These are phyloP conservation scores for Ambastaia sidthimunki DNA, from an alignment of 2,797 vertebrate species.

Conservation along the genomic window DNA sequence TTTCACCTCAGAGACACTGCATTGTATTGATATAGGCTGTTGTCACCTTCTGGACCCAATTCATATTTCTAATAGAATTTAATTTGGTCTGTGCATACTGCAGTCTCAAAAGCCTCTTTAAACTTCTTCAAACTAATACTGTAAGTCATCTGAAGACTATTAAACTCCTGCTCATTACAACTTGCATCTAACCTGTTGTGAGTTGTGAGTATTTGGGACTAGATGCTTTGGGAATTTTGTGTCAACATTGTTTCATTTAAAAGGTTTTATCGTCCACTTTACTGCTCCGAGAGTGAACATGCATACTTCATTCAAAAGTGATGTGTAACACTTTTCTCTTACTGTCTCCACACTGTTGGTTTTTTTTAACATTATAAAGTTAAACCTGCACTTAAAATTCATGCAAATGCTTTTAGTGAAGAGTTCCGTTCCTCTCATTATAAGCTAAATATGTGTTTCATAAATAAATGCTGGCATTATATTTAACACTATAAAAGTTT, in stretches of 20 bases:
- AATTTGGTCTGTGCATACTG: not conserved
- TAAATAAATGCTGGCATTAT: conserved; percentile 43
- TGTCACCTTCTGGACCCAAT: not conserved
- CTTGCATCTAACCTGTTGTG: not conserved
- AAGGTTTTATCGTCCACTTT: not conserved
- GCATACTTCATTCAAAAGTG: conserved; percentile 2
- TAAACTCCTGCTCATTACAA: not conserved
- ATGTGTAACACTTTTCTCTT: not conserved
- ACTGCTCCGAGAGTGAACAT: not conserved
- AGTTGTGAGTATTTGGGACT: not conserved
- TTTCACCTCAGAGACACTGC: not conserved
- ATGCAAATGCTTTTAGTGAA: not conserved
- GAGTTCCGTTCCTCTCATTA: conserved; percentile 17
- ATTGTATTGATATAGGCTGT: not conserved
- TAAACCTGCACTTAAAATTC: not conserved
- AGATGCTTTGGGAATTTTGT: not conserved
- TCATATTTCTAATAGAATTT: not conserved
- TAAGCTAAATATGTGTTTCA: conserved; percentile 33
- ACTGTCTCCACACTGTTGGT: not conserved
- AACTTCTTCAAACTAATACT: not conserved
- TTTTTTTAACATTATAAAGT: conserved; percentile 2
- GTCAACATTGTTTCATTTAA: not conserved
- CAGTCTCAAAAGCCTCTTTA: not conserved
- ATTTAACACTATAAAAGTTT: conserved; percentile 26
- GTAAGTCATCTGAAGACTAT: not conserved